Conservation (phyloP, 2,113 vertebrate genomes). For the Glaucidium brasilianum region DNA sequence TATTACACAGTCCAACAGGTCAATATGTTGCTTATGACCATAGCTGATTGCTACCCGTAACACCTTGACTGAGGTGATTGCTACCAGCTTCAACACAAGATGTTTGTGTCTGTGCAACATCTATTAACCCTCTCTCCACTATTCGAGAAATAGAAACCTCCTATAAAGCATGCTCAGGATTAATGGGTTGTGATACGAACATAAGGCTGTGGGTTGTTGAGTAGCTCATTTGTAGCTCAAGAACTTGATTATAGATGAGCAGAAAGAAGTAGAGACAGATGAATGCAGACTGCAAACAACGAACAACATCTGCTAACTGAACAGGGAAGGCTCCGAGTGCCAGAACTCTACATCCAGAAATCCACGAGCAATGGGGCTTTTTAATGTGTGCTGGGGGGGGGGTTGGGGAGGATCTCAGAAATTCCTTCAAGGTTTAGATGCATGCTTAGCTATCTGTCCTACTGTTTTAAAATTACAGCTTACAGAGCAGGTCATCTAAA, state of each 20-base stretch:
- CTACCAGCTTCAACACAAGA: neutral
- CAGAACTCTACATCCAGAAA: neutral
- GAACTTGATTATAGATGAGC: slow-evolving; percentile 47
- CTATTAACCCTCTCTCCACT: neutral
- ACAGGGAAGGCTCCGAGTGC: neutral
- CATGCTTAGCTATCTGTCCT: neutral
- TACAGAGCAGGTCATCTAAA: neutral
- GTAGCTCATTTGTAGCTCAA: slow-evolving; percentile 36
- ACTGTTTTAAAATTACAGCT: neutral
- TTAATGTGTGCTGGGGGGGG: neutral
- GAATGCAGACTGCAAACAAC: slow-evolving; percentile 2
- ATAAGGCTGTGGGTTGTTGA: neutral
- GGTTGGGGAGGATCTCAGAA: neutral
- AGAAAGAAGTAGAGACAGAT: slow-evolving; percentile 26
- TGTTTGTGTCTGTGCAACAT: neutral
- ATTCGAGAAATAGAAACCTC: neutral
- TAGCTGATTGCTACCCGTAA: neutral
- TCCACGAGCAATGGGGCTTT: neutral
- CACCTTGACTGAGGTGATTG: neutral
- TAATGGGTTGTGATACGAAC: neutral
- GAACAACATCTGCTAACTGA: slow-evolving; percentile 18
- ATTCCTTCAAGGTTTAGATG: neutral
- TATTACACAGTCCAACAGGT: neutral
- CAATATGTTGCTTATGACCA: neutral
- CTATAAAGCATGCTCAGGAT: neutral